Base-by-base conservation (phyloP, 2,113 vertebrate genomes). In the Toxotes chatareus region DNA sequence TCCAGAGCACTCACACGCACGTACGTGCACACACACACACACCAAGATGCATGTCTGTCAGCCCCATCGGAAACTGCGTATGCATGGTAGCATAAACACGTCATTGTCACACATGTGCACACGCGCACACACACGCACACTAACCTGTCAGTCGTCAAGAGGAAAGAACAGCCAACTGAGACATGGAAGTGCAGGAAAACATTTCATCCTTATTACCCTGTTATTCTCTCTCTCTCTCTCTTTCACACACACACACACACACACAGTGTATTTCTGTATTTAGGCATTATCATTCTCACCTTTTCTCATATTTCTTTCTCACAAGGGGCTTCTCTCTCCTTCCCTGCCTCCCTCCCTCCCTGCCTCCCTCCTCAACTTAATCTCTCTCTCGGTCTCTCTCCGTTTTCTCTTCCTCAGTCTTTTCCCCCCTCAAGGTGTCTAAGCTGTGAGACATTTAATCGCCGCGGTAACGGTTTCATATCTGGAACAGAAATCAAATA, bases 401-500 rank as follows among this genome's bases (percentile, higher is more conserved):
- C 40, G 95, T 95, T 97, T 95, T 72, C 83, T 76, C 82, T 59
- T 66, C 73, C 80, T 86, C 79, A 51, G 47, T 84, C 73, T 75
- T 62, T 75, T 36, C 93, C 95, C 97, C 84, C 97, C 97, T 96
- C 96, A 97, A 98, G 97, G 97, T 98, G 97, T 98, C 97, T 97
- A 97, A 97, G 93, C 97, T 98, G 98, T 96, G 97, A 99, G 97
- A 99, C 98, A 99, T 99, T 99, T 99, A 99, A 99, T 99, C 97
- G 98, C 96, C 93, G 96, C 96, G 96, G 97, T 99, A 99, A 97
- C 97, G 96, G 96, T 98, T 99, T 99, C 98, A 99, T 99, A 99
- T 99, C 98, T 99, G 97, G 97, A 98, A 97, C 97, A 99, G 98
- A 99, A 99, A 99, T 99, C 98, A 99, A 99, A 99, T 99, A 99